A percentile compares a stretch with the other conserved stretches of the same genome.
Evolutionary conservation across 2,113 vertebrate genomes (phyloP).

Genomic region (Nansenia antarctica): DNA sequence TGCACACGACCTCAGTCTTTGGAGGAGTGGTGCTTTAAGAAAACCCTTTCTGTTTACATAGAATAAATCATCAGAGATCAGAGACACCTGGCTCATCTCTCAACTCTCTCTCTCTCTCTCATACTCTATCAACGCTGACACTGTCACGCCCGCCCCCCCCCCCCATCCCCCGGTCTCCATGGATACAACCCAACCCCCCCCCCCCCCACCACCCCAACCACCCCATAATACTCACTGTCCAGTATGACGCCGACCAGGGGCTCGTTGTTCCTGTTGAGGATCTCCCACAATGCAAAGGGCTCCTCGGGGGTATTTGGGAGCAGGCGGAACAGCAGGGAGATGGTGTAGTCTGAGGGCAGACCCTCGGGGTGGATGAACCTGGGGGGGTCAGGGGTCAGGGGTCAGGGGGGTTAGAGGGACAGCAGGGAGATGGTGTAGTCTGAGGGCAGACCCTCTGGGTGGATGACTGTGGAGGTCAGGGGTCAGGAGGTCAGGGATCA

Average conservation of each 20-base stretch:
- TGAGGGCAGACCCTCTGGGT: constrained; percentile 93
- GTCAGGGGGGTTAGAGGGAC: constrained; percentile 90
- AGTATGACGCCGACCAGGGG: constrained; percentile 94
- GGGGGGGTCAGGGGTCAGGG: too few relatives aligned
- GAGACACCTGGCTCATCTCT: too few relatives aligned
- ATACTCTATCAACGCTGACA: too few relatives aligned
- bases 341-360: constrained; percentile 93
- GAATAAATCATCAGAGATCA: too few relatives aligned
- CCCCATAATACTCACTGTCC: constrained; percentile 84
- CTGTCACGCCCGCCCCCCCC: not conserved
- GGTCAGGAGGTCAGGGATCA: too few relatives aligned
- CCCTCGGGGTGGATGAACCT: constrained; percentile 94
- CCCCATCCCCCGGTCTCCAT: not conserved
- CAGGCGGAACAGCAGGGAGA: constrained; percentile 90
- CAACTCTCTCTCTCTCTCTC: too few relatives aligned
- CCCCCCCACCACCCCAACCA: too few relatives aligned
- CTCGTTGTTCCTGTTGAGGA: constrained; percentile 87
- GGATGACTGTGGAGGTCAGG: constrained; percentile 81
- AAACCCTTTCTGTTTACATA: too few relatives aligned
- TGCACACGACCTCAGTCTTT: too few relatives aligned
- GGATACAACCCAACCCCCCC: not conserved
- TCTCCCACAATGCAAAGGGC: constrained; percentile 96
- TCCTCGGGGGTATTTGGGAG: constrained; percentile 89
- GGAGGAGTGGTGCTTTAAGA: too few relatives aligned
- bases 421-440: constrained; percentile 94